Evolutionary conservation across 2,797 vertebrate species (phyloP), one percentile per base, ranked within the genome.

Genomic region (Lates japonicus): DNA sequence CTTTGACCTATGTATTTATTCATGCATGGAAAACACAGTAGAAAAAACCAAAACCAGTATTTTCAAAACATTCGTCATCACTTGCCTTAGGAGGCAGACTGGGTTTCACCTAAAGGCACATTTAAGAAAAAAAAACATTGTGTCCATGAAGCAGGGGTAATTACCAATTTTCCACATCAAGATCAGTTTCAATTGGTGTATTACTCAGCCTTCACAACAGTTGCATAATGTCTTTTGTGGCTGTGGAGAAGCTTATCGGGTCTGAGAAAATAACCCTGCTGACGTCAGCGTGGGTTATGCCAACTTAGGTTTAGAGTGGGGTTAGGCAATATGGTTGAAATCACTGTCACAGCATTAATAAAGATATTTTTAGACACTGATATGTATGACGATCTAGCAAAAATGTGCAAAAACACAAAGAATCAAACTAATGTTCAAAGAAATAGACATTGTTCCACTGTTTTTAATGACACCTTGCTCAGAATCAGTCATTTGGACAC

Each of bases 161-260:
- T 68, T 5, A 17, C 19, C 49, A 41, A 55, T 55, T 68, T 68
- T 68, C 65, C 65, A 68, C 65, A 42, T 42, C 33, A 13, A 20
- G 51, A 25, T 68, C 65, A 19, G n/a, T 54, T 54, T 54, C 65
- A 41, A 4, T 11, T 20, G 55, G 55, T 3, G 1, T 10, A 11
- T 58, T 19, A 8, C 35, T 41, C 49, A 10, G 31, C 20, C 35
- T 6, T 13, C 33, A 54, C 49, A 17, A 67, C 46, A 19, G 48
- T 52, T 67, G 33, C 48, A 41, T 52, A 25, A 68, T 54, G 35
- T 64, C 10, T 10, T 46, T 42, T 48, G 62, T 48, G 62, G 3
- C 46, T 65, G 46, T 51, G 46, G 11, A 14, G 63, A 12, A 65
- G 31, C 46, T 33, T 33, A 33, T 33, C 16, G 5, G 19, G 14